Evolutionary conservation across 2,113 vertebrate genomes (phyloP).

Genomic region (Ailurus styani): DNA sequence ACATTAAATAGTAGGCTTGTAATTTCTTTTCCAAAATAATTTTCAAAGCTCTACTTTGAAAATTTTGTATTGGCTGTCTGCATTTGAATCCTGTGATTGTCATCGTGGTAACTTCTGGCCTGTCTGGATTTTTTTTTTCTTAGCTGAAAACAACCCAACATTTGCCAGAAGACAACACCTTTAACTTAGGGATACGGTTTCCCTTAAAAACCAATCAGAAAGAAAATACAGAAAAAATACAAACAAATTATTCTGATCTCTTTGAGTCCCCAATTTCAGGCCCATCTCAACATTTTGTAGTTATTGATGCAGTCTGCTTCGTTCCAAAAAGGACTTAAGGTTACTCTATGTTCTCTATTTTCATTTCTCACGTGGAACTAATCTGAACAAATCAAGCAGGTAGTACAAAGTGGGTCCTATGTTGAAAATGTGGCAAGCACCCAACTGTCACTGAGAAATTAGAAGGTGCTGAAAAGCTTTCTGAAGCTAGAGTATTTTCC

Average conservation of each 20-base stretch:
- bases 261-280: conserved; percentile 9
- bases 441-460: conserved; percentile 9
- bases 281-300: neutral
- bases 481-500: neutral
- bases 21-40: neutral
- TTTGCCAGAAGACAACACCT: conserved; percentile 33
- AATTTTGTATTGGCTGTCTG: neutral
- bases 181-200: neutral
- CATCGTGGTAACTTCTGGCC: neutral
- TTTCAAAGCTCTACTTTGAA: neutral
- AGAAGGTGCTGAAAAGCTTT: conserved; percentile 1
- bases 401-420: neutral
- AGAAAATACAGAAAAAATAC: neutral
- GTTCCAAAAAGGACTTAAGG: conserved; percentile 17
- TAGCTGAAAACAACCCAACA: neutral
- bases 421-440: conserved; percentile 29
- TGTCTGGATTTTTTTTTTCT: neutral
- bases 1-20: neutral
- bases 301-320: conserved; percentile 24
- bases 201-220: conserved; percentile 17
- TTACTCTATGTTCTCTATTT: neutral
- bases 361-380: conserved; percentile 45
- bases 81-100: neutral
- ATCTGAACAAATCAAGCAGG: conserved; percentile 45
- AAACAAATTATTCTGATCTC: conserved; percentile 1